Base-by-base conservation (phyloP, 2,113 vertebrate species). In the Nothocercus nigrocapillus region DNA sequence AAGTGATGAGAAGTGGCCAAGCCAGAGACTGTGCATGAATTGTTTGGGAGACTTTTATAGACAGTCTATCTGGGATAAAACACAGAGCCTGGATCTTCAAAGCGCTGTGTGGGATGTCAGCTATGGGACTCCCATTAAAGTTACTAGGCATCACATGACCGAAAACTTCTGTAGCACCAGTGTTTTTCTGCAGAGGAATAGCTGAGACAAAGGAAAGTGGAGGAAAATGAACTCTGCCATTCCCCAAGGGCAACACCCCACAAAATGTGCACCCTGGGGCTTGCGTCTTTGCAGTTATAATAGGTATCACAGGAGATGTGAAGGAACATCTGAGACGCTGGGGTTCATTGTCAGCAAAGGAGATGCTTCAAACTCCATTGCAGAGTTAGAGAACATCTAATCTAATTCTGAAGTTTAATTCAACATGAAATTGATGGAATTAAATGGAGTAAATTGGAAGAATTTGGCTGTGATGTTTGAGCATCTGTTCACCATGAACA, bases 51-150 rank as follows among this genome's bases (percentile, higher is more conserved):
- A 5, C 54, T 62, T 94, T 64, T 85, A n/a, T 47, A 64, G 67
- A 58, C 54, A 85, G 45, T 70, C 67, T 90, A 36, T 79, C 40
- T 93, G 91, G 62, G 78, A 56, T 89, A 75, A 70, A 95, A 67
- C 62, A 42, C 81, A 87, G 84, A 94, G 69, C 80, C 77, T 1
- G 0, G 25, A 54, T 78, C 49, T 94, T 89, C 91, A 94, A 92
- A 85, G 69, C n/a, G 2, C 70, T 17, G n/a, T 66, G 59, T 67
- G 70, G 53, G 62, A 44, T 45, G 69, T 68, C 69, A 78, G 61
- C 73, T 59, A 3, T 81, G 80, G 61, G 69, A 18, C 36, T 78
- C 54, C 67, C 51, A 12, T 56, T 82, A 24, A 56, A 56, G 34
- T 76, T 28, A 42, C 20, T 51, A 6, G 59, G 53, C 68, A 86